Percentiles rank a stretch among this genome's conserved stretches.
phyloP scores from a whole-genome alignment of 1,140 invertebrate species.

The Megalonaias nervosa region DNA sequence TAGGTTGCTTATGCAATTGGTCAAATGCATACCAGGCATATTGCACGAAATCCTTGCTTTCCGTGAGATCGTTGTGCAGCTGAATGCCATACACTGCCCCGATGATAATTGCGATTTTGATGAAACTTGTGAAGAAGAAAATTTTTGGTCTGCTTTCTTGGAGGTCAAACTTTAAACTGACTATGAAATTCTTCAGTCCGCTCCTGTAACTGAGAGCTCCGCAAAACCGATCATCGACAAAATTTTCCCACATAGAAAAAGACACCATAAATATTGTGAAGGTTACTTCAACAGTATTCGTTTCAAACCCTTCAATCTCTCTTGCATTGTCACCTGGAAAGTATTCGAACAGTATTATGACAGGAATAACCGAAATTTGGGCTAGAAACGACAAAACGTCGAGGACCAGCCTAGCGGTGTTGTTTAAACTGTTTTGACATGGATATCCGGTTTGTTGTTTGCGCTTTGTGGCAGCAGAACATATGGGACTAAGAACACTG shows the following conservation, averaged over 20 bases:
- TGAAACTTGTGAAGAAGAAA: slow-evolving; percentile 15
- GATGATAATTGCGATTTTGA: slow-evolving; percentile 20
- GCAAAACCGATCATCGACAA: slow-evolving; percentile 29
- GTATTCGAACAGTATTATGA: slow-evolving; percentile 12
- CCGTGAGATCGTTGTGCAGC: not conserved
- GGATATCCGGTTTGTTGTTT: not conserved
- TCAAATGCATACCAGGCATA: slow-evolving; percentile 7
- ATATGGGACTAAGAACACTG: slow-evolving; percentile 7
- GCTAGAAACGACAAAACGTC: slow-evolving; percentile 2
- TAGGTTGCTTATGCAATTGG: not conserved
- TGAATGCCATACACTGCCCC: not conserved
- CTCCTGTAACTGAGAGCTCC: slow-evolving; percentile 4
- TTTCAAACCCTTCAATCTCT: not conserved
- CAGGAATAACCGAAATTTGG: slow-evolving; percentile 16
- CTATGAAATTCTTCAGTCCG: slow-evolving; percentile 3
- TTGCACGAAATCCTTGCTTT: not conserved
- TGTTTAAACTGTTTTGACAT: not conserved
- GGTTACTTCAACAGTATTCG: not conserved
- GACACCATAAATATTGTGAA: slow-evolving; percentile 25
- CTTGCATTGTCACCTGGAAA: slow-evolving; percentile 9
- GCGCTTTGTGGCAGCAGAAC: not conserved
- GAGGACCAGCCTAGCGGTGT: not conserved
- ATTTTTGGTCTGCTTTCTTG: slow-evolving; percentile 26
- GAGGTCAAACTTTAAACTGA: slow-evolving; percentile 26
- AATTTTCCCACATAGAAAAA: slow-evolving; percentile 30